phyloP scores from a whole-genome alignment of 1,140 invertebrate genomes.

The Rhopalosiphum maidis region DNA sequence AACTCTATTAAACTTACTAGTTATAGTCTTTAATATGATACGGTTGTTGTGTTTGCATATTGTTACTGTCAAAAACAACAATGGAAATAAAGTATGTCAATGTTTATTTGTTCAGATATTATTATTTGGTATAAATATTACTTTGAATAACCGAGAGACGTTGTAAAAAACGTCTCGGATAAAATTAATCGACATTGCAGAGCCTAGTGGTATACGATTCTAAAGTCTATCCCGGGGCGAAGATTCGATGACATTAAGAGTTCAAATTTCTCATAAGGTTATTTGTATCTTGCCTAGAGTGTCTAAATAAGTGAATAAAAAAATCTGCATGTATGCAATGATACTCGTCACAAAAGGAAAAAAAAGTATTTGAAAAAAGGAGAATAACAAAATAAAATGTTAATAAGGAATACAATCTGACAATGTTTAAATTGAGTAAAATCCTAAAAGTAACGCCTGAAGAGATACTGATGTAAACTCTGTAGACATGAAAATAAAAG shows the following conservation, averaged over 20 bases:
- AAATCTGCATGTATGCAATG: not conserved
- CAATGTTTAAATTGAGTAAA: not conserved
- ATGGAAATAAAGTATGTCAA: not conserved
- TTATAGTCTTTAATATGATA: not conserved
- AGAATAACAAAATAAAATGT: not conserved
- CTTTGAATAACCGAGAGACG: not conserved
- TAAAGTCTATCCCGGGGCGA: not conserved
- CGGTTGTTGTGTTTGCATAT: not conserved
- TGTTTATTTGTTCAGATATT: not conserved
- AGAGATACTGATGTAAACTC: not conserved
- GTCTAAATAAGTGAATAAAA: not conserved
- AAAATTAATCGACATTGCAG: not conserved
- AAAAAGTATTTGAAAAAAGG: not conserved
- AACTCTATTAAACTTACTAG: not conserved
- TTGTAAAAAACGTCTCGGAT: not conserved
- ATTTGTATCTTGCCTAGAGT: not conserved
- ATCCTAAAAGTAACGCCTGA: not conserved
- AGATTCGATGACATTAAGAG: not conserved
- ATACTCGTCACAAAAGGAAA: not conserved
- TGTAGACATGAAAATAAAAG: not conserved
- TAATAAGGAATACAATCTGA: not conserved
- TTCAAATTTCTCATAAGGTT: slow-evolving; percentile 17
- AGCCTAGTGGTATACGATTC: not conserved
- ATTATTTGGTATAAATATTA: not conserved
- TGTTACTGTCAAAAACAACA: slow-evolving; percentile 16